These are phyloP conservation scores for Thymelicus acteon DNA, from an alignment of 2,888 invertebrate genomes.

Conservation along the genomic window DNA sequence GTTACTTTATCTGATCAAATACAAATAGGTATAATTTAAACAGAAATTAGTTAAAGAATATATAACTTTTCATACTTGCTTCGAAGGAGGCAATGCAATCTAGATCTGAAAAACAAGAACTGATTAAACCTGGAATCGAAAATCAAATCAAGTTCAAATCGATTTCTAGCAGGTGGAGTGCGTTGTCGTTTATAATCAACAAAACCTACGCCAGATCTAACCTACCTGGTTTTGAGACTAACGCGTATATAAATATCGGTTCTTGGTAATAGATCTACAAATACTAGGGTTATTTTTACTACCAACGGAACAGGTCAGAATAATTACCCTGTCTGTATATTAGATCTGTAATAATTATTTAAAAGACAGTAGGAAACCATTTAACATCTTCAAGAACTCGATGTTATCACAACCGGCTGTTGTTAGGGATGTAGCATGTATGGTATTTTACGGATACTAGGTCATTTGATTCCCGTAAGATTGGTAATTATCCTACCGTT, in stretches of 20 bases:
- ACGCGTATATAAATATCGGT: no score
- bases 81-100: no score
- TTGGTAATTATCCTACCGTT: no score
- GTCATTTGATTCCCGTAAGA: no score
- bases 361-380: constrained; percentile 10
- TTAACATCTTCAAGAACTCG: constrained; percentile 14
- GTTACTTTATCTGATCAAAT: no score
- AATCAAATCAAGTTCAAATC: not conserved
- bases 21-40: no score
- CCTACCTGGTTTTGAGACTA: no score
- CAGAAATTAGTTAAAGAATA: no score
- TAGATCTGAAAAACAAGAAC: not conserved
- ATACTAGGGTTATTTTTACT: not conserved
- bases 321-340: constrained; percentile 1
- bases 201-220: no score
- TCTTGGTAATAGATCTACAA: not conserved
- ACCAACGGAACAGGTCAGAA: not conserved
- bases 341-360: constrained; percentile 11
- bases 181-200: no score
- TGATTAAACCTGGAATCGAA: not conserved
- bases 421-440: not conserved
- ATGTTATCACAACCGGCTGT: constrained; percentile 8
- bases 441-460: constrained; percentile 1
- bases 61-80: no score
- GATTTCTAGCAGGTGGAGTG: no score